phyloP scores from a whole-genome alignment of 2,888 invertebrate species.

The Tortricodes alternella region DNA sequence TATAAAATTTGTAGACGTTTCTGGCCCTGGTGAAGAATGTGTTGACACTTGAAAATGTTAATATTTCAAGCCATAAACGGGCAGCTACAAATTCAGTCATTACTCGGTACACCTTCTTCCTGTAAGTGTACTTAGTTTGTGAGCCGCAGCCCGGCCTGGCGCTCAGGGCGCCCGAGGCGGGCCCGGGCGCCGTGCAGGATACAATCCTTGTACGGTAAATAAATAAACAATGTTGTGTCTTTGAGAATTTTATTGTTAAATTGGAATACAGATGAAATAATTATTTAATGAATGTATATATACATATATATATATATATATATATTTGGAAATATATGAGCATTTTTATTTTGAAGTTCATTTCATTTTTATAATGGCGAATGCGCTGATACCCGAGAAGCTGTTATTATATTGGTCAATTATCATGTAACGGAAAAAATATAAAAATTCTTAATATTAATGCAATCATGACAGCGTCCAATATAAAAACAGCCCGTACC shows the following conservation, averaged over 20 bases:
- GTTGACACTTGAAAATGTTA: not conserved
- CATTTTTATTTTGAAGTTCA: slow-evolving; percentile 47
- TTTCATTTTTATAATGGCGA: slow-evolving; percentile 9
- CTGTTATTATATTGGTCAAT: slow-evolving; percentile 2
- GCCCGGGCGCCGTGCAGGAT: slow-evolving; percentile 42
- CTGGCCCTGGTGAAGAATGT: not conserved
- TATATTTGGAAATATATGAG: slow-evolving; percentile 78
- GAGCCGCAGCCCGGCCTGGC: not conserved
- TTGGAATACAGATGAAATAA: slow-evolving; percentile 81
- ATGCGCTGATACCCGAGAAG: not conserved
- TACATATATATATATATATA: slow-evolving; percentile 59
- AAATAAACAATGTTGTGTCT: slow-evolving; percentile 82
- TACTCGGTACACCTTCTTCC: not conserved
- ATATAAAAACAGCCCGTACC: not conserved
- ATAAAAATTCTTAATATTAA: no score
- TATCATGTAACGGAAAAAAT: no score
- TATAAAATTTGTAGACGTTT: slow-evolving; percentile 12
- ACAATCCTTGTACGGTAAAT: slow-evolving; percentile 71
- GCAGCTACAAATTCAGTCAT: not conserved
- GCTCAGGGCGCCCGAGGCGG: not conserved
- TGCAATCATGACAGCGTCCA: not conserved
- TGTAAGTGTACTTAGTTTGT: not conserved
- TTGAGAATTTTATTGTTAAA: slow-evolving; percentile 83
- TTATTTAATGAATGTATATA: slow-evolving; percentile 82
- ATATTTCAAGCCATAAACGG: not conserved